phyloP scores from a whole-genome alignment of 2,113 vertebrate genomes.

The Eclectus roratus region DNA sequence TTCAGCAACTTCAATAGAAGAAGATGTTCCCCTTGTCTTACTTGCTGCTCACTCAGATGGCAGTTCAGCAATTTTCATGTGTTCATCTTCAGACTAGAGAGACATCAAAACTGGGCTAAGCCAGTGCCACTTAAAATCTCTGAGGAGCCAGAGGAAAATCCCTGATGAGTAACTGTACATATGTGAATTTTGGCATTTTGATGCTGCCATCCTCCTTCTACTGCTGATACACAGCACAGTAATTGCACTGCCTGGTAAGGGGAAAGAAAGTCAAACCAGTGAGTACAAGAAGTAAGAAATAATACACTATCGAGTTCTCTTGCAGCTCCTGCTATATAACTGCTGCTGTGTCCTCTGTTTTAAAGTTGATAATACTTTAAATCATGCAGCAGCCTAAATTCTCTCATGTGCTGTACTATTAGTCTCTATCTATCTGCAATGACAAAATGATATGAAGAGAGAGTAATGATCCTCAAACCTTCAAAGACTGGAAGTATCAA shows the following conservation, averaged over 20 bases:
- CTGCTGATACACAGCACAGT: background rate
- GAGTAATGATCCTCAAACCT: background rate
- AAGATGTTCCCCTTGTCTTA: background rate
- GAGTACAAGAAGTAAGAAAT: background rate
- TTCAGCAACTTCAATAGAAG: background rate
- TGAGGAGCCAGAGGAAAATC: background rate
- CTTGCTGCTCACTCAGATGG: background rate
- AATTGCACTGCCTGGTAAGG: background rate
- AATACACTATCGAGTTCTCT: background rate
- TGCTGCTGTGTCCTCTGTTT: background rate
- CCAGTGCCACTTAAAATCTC: background rate
- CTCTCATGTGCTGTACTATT: background rate
- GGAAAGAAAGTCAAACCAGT: background rate
- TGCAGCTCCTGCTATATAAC: background rate
- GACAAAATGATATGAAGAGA: background rate
- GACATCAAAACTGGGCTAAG: background rate
- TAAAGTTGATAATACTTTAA: background rate
- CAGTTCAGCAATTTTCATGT: background rate
- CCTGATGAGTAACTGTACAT: accelerated
- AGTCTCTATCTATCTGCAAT: background rate
- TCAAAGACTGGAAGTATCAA: background rate
- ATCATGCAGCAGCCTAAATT: background rate
- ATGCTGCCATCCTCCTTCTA: background rate
- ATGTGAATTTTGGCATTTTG: background rate
- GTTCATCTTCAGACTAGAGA: background rate